Conservation (phyloP, 2,888 invertebrate genomes). For the Lomographa bimaculata region DNA sequence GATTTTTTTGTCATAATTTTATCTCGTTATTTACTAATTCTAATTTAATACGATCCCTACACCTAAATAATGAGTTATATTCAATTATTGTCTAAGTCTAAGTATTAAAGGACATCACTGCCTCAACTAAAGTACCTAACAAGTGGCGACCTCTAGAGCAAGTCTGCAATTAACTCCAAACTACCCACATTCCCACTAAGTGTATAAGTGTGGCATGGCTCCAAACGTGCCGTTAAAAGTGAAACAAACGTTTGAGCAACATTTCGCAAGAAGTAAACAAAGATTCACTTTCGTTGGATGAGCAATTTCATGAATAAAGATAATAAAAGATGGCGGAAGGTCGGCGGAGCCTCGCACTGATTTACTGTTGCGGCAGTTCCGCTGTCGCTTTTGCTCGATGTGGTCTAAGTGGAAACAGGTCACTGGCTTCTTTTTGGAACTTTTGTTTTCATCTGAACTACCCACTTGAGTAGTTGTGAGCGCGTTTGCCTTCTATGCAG, state of each 20-base stretch:
- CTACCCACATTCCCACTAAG: constrained; percentile 18
- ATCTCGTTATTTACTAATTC: no score
- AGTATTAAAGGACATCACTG: no score
- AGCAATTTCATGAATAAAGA: constrained; percentile 82
- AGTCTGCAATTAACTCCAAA: constrained; percentile 18
- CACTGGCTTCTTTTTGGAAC: constrained; percentile 3
- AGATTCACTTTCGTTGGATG: constrained; percentile 76
- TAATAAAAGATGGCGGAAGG: constrained; percentile 68
- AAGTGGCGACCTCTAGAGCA: constrained; percentile 5
- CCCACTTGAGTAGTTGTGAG: no score
- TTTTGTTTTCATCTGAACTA: no score
- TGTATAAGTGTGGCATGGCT: constrained; percentile 9
- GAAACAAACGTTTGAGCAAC: constrained; percentile 26
- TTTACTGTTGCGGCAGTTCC: constrained; percentile 55
- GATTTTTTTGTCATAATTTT: no score
- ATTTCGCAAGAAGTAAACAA: constrained; percentile 56
- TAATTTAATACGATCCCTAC: no score
- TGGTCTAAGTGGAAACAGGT: constrained; percentile 17
- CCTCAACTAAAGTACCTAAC: constrained; percentile 6
- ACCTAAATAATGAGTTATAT: no score
- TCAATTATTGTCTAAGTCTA: no score
- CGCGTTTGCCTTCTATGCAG: no score
- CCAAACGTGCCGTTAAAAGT: constrained; percentile 15
- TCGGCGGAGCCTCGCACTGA: constrained; percentile 58
- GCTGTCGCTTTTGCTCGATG: constrained; percentile 40